Evolutionary conservation across 2,113 vertebrate species (phyloP).

Genomic region (Echinops telfairi): DNA sequence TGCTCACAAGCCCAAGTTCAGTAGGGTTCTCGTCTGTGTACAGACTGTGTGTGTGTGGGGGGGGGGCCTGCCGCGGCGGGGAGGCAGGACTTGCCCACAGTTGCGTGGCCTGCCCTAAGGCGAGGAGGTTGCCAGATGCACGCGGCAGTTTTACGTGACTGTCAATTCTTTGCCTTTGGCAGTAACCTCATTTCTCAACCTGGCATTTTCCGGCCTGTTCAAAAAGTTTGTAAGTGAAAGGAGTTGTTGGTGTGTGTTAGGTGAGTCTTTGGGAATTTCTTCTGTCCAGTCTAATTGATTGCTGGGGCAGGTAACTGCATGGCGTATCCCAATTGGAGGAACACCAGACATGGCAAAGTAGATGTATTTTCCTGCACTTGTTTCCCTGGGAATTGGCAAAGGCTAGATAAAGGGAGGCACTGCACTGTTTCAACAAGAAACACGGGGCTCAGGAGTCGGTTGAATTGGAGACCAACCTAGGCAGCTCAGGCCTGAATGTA

Average conservation of each 20-base stretch:
- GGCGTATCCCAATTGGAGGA: background rate
- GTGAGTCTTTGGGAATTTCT: slow-evolving; percentile 2
- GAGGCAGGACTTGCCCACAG: too few relatives aligned
- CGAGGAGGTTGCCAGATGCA: too few relatives aligned
- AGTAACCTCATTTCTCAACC: slow-evolving; percentile 38
- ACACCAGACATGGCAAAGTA: background rate
- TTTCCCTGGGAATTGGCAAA: background rate
- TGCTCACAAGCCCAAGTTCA: too few relatives aligned
- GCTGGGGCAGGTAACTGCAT: background rate
- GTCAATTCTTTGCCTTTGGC: slow-evolving; percentile 3
- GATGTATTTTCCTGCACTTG: background rate
- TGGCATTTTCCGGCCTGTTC: slow-evolving; percentile 33
- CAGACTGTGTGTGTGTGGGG: too few relatives aligned
- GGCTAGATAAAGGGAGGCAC: background rate
- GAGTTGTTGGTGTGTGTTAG: background rate
- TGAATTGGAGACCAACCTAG: background rate
- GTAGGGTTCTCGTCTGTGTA: too few relatives aligned
- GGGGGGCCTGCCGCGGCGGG: too few relatives aligned
- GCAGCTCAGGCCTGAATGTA: background rate
- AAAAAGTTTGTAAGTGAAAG: background rate
- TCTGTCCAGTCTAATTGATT: background rate
- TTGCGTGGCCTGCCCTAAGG: too few relatives aligned
- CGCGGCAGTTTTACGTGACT: background rate
- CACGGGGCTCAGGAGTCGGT: background rate
- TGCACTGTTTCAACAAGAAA: background rate